phyloP scores from a whole-genome alignment of 2,797 vertebrate species.

The Acanthurus lineatus region DNA sequence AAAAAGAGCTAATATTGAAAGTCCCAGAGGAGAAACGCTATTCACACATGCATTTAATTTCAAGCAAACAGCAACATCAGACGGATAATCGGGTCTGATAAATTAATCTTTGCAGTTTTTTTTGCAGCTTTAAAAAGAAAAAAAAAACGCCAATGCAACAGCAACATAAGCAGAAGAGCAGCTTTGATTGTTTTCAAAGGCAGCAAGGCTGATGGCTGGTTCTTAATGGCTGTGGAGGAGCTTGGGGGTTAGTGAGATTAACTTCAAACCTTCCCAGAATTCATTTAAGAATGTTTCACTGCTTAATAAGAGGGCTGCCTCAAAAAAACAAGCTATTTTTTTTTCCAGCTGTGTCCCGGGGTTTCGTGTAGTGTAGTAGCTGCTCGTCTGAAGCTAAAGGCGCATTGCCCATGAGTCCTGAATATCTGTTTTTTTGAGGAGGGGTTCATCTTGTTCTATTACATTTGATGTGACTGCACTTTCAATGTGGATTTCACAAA shows the following conservation, averaged over 20 bases:
- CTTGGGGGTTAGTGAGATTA: slow-evolving; percentile 62
- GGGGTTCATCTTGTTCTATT: slow-evolving; percentile 26
- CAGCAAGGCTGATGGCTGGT: slow-evolving; percentile 47
- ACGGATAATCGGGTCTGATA: slow-evolving; percentile 61
- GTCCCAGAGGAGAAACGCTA: slow-evolving; percentile 33
- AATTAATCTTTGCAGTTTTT: slow-evolving; percentile 55
- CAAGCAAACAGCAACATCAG: slow-evolving; percentile 46
- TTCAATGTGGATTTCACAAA: neutral
- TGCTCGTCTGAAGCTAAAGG: slow-evolving; percentile 28
- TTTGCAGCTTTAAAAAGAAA: slow-evolving; percentile 20
- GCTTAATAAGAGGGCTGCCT: slow-evolving; percentile 38
- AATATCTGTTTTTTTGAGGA: slow-evolving; percentile 25
- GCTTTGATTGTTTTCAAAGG: slow-evolving; percentile 71
- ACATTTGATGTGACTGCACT: slow-evolving; percentile 16
- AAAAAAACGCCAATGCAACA: slow-evolving; percentile 36
- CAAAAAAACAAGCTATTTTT: slow-evolving; percentile 43
- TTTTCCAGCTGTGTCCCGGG: slow-evolving; percentile 35
- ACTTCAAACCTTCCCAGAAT: slow-evolving; percentile 62
- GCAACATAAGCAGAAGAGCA: slow-evolving; percentile 46
- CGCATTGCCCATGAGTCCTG: slow-evolving; percentile 20
- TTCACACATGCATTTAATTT: slow-evolving; percentile 54
- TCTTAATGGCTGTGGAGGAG: slow-evolving; percentile 57
- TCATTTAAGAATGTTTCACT: slow-evolving; percentile 61
- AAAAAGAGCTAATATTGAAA: slow-evolving; percentile 46
- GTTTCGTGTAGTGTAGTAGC: slow-evolving; percentile 25